Evolutionary conservation across 2,113 vertebrate genomes (phyloP).

Genomic region (Oncorhynchus gorbuscha): DNA sequence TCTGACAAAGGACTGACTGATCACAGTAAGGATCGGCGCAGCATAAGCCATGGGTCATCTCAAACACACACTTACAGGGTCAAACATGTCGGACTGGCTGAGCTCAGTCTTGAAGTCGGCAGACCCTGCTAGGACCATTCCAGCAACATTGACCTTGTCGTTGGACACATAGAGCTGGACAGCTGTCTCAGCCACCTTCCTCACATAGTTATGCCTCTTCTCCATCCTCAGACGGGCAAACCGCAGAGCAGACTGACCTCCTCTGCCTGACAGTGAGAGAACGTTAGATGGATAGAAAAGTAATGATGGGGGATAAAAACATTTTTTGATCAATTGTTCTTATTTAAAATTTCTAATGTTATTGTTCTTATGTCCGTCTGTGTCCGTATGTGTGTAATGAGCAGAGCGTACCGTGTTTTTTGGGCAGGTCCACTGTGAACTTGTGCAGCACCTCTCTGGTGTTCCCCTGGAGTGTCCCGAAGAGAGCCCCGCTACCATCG

Average conservation of each 20-base stretch:
- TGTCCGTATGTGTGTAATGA: not conserved
- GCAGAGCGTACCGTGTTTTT: constrained; percentile 89
- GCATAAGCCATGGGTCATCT: not conserved
- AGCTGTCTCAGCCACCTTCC: constrained; percentile 97
- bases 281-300: not conserved
- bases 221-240: constrained; percentile 98
- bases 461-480: constrained; percentile 98
- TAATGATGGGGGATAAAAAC: not conserved
- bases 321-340: no score
- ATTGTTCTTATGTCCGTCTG: not conserved
- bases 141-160: constrained; percentile 98
- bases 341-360: not conserved
- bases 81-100: constrained; percentile 99
- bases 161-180: constrained; percentile 98
- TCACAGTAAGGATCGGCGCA: not conserved
- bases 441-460: constrained; percentile 98
- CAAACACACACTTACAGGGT: constrained; percentile 67
- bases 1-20: not conserved
- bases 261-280: constrained; percentile 80
- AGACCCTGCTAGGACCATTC: constrained; percentile 95
- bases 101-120: constrained; percentile 99
- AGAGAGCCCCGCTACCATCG: constrained; percentile 97
- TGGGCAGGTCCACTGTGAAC: constrained; percentile 99
- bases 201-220: constrained; percentile 97
- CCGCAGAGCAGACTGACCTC: constrained; percentile 96